Conservation (phyloP, 1,140 invertebrate genomes). For the honey bee (Apis mellifera) region DNA sequence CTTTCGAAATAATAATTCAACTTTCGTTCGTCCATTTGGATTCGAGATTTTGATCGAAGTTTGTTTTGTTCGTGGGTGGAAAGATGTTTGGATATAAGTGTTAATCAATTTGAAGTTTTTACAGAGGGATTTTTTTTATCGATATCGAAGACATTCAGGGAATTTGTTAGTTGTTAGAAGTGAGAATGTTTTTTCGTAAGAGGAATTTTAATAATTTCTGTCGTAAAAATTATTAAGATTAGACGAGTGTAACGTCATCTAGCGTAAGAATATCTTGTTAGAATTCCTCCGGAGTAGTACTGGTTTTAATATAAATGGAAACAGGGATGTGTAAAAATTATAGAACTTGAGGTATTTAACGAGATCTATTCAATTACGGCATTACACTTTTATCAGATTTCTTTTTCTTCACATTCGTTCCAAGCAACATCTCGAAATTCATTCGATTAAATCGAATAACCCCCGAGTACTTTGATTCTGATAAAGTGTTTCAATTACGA, state of each 20-base stretch:
- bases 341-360: background rate
- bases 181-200: too few relatives aligned
- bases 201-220: too few relatives aligned
- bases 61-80: background rate
- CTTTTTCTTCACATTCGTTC: background rate
- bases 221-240: background rate
- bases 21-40: background rate
- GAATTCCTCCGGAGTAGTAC: background rate
- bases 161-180: too few relatives aligned
- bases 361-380: background rate
- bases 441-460: constrained; percentile 5
- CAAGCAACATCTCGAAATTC: background rate
- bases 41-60: background rate
- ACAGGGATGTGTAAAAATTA: background rate
- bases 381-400: background rate
- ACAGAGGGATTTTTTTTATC: too few relatives aligned
- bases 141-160: too few relatives aligned
- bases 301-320: background rate
- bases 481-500: constrained; percentile 9
- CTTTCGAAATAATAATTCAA: background rate
- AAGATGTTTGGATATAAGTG: background rate
- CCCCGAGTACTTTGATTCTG: background rate
- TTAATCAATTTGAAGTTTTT: too few relatives aligned
- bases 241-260: background rate
- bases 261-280: background rate